Base-by-base conservation (phyloP, 1,140 invertebrate genomes). In the Nasonia longicornis region DNA sequence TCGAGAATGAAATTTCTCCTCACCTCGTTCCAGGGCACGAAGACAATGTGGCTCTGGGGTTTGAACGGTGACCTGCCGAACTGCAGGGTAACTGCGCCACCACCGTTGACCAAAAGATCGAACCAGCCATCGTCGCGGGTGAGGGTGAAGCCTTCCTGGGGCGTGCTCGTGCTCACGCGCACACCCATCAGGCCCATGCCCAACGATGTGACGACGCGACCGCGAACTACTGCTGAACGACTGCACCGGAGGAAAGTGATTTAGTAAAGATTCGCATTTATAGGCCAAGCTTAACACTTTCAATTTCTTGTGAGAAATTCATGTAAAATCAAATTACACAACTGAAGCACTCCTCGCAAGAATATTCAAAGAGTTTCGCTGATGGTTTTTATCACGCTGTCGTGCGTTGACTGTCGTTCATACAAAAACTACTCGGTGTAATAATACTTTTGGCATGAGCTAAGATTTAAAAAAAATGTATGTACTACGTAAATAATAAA, bases 1-100 rank as follows among this genome's bases (percentile, higher is more conserved):
- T 58, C 11, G 16, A 58, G 10, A 22, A 64, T 67, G 12, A 67
- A 67, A 38, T 75, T 1, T 16, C 8, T 4, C 83, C 89, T 84
- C 91, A 97, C 95, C 93, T 98, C 97, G 91, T 99, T 99, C 97
- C 98, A 98, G 3, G 97, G 97, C 26, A 99, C 96, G 87, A 96
- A 97, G 4, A 99, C 96, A 77, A 98, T 97, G 87, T 96, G 94
- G n/a, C 94, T 96, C 83, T 97, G 95, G 1, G 96, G 94, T 73
- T 96, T 94, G 89, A 99, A 99, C 0, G 97, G 97, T 58, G 96
- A 95, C 80, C 98, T 93, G 75, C 98, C 97, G 87, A 99, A 99
- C 87, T 98, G 96, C 16, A 99, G 90, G 0, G 96, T 98, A 0
- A 99, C 96, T 0, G 97, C 97, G 0, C 98, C 97, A 10, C 98